These are phyloP conservation scores for Eupithecia dodoneata DNA, from an alignment of 2,888 invertebrate species.

Conservation along the genomic window DNA sequence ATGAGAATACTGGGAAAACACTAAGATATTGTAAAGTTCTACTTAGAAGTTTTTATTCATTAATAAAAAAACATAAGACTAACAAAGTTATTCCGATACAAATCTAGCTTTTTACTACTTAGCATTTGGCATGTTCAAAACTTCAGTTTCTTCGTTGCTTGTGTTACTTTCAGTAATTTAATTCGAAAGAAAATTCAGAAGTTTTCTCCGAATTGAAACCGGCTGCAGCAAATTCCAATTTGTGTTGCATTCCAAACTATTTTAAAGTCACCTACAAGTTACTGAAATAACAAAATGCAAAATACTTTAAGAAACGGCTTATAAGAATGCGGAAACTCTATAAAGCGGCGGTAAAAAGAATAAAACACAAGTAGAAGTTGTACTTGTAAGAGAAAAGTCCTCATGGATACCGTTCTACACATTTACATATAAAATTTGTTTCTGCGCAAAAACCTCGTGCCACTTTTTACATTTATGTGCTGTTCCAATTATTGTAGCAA, in stretches of 20 bases:
- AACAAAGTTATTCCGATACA: not conserved
- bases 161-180: not conserved
- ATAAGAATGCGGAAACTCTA: not conserved
- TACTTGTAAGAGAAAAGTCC: not conserved
- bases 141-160: not conserved
- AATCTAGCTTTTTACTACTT: constrained; percentile 1
- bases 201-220: constrained; percentile 18
- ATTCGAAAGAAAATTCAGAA: constrained; percentile 8
- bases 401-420: not conserved
- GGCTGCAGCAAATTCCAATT: constrained; percentile 29
- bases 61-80: too few relatives aligned
- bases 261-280: constrained; percentile 33
- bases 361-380: not conserved
- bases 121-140: constrained; percentile 1
- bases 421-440: constrained; percentile 5
- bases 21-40: too few relatives aligned
- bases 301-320: not conserved
- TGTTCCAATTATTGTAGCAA: not conserved
- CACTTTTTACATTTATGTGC: not conserved
- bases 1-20: not conserved
- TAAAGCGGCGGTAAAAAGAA: not conserved
- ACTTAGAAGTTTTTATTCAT: too few relatives aligned
- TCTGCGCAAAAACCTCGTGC: not conserved
- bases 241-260: constrained; percentile 32
- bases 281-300: constrained; percentile 23